Conservation (phyloP, 2,797 vertebrate genomes). For the Anabas testudineus region DNA sequence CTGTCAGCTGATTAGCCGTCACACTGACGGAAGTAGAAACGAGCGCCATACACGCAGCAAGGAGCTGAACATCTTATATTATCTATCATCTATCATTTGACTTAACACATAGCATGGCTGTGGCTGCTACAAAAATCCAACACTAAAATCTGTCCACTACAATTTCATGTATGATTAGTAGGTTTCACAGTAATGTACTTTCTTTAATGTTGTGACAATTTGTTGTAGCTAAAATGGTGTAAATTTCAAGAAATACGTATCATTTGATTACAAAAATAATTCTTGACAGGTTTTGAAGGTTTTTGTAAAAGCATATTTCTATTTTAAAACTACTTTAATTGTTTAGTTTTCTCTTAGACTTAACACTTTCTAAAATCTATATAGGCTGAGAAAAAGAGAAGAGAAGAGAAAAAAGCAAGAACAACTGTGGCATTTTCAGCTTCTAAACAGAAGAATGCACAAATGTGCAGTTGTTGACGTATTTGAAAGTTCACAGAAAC, state of each 20-base stretch:
- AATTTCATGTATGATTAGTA: slow-evolving; percentile 8
- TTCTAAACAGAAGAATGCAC: slow-evolving; percentile 2
- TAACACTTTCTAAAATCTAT: background rate
- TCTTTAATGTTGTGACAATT: background rate
- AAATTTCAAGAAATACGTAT: background rate
- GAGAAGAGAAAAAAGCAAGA: background rate
- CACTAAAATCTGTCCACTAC: background rate
- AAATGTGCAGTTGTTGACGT: background rate
- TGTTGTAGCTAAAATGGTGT: background rate
- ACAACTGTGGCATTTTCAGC: background rate
- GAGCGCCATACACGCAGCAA: background rate
- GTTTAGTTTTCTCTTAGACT: background rate
- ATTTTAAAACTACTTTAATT: background rate
- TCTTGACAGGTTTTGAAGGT: no score
- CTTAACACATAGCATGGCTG: slow-evolving; percentile 7
- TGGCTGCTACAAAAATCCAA: slow-evolving; percentile 8
- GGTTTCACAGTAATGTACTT: background rate
- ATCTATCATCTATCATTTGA: background rate
- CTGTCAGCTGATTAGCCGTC: slow-evolving; percentile 44
- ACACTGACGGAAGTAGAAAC: slow-evolving; percentile 27
- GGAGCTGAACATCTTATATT: slow-evolving; percentile 12
- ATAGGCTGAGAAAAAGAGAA: no score
- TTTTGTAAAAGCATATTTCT: no score
- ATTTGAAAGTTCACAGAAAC: background rate
- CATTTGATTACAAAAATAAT: background rate